Evolutionary conservation across 1,140 invertebrate genomes (phyloP), one percentile per base, ranked within the genome.

Genomic region (Drosophila repleta): DNA sequence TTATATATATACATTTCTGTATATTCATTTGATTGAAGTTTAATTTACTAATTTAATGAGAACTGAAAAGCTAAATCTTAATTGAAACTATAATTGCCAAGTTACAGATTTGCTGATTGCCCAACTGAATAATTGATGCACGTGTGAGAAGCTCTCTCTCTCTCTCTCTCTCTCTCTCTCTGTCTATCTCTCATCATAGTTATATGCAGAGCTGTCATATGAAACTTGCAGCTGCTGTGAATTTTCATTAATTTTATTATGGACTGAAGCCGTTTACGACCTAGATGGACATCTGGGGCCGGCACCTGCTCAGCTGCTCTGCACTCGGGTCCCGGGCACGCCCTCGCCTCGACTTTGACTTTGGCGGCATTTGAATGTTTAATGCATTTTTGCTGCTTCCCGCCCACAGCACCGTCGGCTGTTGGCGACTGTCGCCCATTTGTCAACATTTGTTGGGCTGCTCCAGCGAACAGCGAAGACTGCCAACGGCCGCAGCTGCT

Each of bases 331-430:
- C 13, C 5, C 6, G 7, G 29, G 29, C 29, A 29, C 29, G 29
- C 29, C 29, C 29, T 6, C 29, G 29, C 29, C 6, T 8, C 2
- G 4, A 3, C 79, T 68, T 74, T 77, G 81, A 77, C 81, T 80
- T 80, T 80, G 81, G 65, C 81, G 76, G 74, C 82, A 87, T 81
- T 81, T 78, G 66, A 71, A 85, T 80, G 20, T 68, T 57, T 32
- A 67, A 72, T 78, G 82, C 82, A 85, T 53, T 81, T 87, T 39
- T 81, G 74, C 70, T 60, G 70, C 64, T 83, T 79, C 79, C 64
- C 75, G 52, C 71, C 74, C 77, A 70, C 77, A 56, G 15, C 18
- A 8, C 5, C 29, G 11, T 39, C 21, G 35, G 24, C 21, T 51
- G 32, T 60, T 51, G 41, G 46, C 45, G 64, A 29, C 37, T 72